Percentiles rank a stretch among this genome's conserved stretches.
Conservation (phyloP, 2,113 vertebrate species). For the Eublepharis macularius region DNA sequence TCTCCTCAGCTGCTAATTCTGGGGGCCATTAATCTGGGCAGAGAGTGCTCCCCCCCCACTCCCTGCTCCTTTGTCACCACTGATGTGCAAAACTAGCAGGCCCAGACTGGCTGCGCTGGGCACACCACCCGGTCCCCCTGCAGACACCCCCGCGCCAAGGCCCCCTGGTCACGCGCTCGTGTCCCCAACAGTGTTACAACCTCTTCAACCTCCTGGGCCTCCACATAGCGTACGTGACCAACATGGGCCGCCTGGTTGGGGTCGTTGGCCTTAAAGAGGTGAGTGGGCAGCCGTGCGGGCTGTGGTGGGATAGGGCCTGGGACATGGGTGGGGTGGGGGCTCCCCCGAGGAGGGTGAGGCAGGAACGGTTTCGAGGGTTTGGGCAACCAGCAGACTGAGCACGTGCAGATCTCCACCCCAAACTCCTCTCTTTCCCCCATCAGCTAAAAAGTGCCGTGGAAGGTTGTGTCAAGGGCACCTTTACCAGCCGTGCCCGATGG, state of each 20-base stretch:
- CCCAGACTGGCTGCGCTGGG: too few relatives aligned
- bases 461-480: constrained; percentile 43
- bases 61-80: too few relatives aligned
- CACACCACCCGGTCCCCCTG: too few relatives aligned
- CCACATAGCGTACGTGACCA: constrained; percentile 29
- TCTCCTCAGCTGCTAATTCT: too few relatives aligned
- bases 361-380: neutral
- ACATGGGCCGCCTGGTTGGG: constrained; percentile 31
- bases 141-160: too few relatives aligned
- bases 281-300: neutral
- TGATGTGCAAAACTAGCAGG: too few relatives aligned
- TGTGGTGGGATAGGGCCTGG: neutral
- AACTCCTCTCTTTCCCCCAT: neutral
- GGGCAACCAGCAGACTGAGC: neutral
- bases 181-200: constrained; percentile 35
- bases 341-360: too few relatives aligned
- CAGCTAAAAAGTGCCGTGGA: constrained; percentile 19
- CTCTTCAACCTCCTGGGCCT: constrained; percentile 52
- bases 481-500: neutral
- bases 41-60: too few relatives aligned
- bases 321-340: too few relatives aligned
- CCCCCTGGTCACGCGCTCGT: too few relatives aligned
- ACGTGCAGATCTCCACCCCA: too few relatives aligned
- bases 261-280: constrained; percentile 44
- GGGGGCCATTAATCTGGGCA: too few relatives aligned